Evolutionary conservation across 2,888 invertebrate species (phyloP).

Genomic region (Lasioglossum leucozonium): DNA sequence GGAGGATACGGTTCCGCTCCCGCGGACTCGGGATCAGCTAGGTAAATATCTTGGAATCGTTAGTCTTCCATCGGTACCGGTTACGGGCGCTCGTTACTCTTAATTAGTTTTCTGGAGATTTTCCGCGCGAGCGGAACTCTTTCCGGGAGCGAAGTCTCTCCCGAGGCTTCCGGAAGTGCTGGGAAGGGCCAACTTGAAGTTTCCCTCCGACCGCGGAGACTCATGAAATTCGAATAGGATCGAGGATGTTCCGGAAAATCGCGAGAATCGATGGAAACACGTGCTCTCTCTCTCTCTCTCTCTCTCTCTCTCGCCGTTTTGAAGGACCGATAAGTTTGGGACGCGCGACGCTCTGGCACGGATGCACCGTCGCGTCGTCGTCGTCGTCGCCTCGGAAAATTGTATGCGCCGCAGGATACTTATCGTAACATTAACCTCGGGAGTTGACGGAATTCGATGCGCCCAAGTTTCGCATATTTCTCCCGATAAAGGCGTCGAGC

Average conservation of each 20-base stretch:
- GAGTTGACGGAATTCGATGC: background rate
- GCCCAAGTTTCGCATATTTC: background rate
- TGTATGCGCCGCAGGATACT: background rate
- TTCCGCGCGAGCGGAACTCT: background rate
- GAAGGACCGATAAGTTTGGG: background rate
- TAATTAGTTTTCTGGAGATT: slow-evolving; percentile 16
- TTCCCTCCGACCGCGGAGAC: background rate
- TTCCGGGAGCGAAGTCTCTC: background rate
- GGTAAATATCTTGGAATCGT: slow-evolving; percentile 8
- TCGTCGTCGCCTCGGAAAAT: background rate
- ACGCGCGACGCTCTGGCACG: background rate
- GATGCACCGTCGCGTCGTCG: background rate
- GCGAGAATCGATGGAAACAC: background rate
- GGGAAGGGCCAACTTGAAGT: background rate
- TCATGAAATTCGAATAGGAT: slow-evolving; percentile 22
- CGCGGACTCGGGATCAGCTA: background rate
- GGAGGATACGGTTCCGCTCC: background rate
- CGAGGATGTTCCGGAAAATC: background rate
- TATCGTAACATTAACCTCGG: background rate
- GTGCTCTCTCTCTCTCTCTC: background rate
- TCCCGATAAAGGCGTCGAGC: background rate
- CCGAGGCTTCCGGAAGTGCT: background rate
- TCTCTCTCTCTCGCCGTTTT: background rate
- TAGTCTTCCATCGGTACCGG: background rate
- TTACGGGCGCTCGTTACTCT: slow-evolving; percentile 5